phyloP scores from a whole-genome alignment of 1,140 invertebrate genomes.

The Phenacoccus solenopsis region DNA sequence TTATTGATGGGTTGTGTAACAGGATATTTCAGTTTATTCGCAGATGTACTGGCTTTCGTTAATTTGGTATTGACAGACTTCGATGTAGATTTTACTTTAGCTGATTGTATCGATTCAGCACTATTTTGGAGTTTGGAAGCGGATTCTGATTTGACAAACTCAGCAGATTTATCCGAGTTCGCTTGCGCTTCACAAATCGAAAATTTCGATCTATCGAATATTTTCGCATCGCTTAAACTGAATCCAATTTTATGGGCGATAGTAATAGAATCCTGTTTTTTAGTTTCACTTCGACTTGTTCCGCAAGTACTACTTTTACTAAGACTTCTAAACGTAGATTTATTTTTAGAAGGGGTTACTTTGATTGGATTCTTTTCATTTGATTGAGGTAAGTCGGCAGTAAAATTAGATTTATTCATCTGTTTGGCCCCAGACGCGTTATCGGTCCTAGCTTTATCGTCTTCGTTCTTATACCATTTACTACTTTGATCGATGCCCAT shows the following conservation, averaged over 20 bases:
- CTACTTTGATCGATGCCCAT: neutral
- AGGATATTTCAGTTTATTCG: neutral
- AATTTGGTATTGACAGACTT: neutral
- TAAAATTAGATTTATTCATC: neutral
- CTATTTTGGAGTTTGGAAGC: neutral
- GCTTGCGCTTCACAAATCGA: neutral
- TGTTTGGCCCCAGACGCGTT: neutral
- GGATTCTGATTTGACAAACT: neutral
- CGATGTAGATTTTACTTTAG: neutral
- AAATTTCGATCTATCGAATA: neutral
- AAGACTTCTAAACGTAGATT: neutral
- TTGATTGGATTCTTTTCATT: neutral
- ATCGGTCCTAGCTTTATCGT: neutral
- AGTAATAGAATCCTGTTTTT: too few relatives aligned
- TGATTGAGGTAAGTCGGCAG: neutral
- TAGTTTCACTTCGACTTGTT: neutral
- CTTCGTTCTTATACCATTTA: neutral
- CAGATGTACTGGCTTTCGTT: neutral
- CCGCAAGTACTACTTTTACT: neutral
- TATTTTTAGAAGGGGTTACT: neutral
- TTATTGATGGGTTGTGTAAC: neutral
- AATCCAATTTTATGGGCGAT: neutral
- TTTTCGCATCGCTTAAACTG: neutral
- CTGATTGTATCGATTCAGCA: neutral
- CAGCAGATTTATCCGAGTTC: neutral